Percentiles rank a stretch among this genome's conserved stretches.
phyloP scores from a whole-genome alignment of 2,113 vertebrate genomes.

The Symphodus melops region DNA sequence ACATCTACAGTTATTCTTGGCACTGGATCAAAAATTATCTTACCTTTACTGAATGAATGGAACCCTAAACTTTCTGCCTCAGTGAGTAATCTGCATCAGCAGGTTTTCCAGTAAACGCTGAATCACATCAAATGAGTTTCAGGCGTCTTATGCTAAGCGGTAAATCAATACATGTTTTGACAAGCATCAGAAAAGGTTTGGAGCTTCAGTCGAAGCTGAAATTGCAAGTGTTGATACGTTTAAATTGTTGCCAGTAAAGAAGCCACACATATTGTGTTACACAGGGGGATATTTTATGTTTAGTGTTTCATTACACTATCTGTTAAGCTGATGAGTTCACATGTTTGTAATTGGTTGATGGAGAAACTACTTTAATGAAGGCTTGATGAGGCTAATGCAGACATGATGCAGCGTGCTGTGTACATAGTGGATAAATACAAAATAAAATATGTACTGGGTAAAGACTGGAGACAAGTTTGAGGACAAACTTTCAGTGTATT shows the following conservation, averaged over 20 bases:
- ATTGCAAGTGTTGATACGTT: neutral
- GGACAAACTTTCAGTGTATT: neutral
- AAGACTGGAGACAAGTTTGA: neutral
- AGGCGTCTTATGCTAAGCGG: neutral
- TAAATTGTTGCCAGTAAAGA: neutral
- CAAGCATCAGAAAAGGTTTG: slow-evolving; percentile 14
- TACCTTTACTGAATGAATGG: neutral
- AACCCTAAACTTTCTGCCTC: neutral
- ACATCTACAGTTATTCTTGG: neutral
- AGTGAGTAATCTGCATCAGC: neutral
- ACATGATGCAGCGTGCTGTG: neutral
- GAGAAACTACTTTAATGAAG: neutral
- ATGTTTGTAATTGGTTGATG: too few relatives aligned
- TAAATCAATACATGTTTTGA: slow-evolving; percentile 24
- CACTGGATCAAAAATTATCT: neutral
- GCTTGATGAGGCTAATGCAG: neutral
- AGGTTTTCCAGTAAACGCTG: slow-evolving; percentile 15
- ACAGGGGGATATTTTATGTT: neutral
- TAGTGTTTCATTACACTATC: neutral
- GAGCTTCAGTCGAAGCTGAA: neutral
- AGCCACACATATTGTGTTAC: neutral
- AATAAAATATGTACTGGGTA: too few relatives aligned
- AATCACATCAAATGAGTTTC: neutral
- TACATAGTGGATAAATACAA: neutral
- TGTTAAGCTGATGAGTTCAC: too few relatives aligned